These are phyloP conservation scores for Leptatherina wallacei DNA, from an alignment of 2,797 vertebrate species.

Conservation along the genomic window DNA sequence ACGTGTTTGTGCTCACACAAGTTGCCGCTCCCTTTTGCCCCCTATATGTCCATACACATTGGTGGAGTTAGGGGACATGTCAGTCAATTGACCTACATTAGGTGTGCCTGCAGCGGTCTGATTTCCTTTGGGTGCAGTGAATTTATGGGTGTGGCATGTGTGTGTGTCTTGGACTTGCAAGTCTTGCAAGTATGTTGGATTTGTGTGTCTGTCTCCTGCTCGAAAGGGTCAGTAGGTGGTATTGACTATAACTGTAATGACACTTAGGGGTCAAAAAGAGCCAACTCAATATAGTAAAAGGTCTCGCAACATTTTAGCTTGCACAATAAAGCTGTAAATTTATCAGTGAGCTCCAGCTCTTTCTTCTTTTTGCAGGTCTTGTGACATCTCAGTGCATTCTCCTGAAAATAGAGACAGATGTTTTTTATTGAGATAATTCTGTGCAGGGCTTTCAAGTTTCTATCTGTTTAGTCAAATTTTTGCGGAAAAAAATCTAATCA, in stretches of 20 bases:
- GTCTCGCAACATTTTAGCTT: background rate
- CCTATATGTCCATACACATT: constrained; percentile 47
- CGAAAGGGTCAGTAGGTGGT: constrained; percentile 16
- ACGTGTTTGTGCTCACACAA: constrained; percentile 6
- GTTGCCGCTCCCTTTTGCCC: constrained; percentile 25
- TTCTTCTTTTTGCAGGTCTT: too few species aligned
- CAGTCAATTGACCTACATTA: constrained; percentile 74
- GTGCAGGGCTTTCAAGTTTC: background rate
- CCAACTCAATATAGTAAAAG: constrained; percentile 9
- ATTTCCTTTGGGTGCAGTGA: constrained; percentile 59
- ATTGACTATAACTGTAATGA: constrained; percentile 46
- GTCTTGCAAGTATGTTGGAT: constrained; percentile 4
- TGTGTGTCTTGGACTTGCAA: constrained; percentile 21
- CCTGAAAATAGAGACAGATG: background rate
- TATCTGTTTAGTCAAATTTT: background rate
- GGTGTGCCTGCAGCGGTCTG: constrained; percentile 47
- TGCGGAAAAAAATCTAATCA: background rate
- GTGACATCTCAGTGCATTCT: background rate
- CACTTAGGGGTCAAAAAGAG: constrained; percentile 47
- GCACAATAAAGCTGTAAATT: too few species aligned
- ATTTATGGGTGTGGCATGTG: constrained; percentile 40
- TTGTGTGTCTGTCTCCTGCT: constrained; percentile 22
- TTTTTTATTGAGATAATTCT: background rate
- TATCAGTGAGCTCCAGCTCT: too few species aligned
- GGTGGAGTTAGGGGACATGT: constrained; percentile 38